These are phyloP conservation scores for Crotalus adamanteus DNA, from an alignment of 2,797 vertebrate species.

Conservation along the genomic window DNA sequence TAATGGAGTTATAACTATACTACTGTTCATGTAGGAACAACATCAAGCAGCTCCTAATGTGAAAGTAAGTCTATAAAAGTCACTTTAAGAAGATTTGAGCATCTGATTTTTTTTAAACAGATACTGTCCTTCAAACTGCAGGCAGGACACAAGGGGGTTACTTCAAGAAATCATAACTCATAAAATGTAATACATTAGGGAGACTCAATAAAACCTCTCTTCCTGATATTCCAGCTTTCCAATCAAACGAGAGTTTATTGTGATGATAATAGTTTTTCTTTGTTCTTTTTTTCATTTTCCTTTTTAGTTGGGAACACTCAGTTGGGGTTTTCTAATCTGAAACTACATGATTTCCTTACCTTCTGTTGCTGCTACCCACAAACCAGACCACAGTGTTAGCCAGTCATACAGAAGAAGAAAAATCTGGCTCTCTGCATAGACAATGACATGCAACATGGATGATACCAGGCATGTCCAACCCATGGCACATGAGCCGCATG, in stretches of 20 bases:
- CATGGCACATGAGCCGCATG: background rate
- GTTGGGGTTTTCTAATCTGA: background rate
- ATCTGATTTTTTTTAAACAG: background rate
- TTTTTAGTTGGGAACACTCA: background rate
- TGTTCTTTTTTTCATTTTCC: background rate
- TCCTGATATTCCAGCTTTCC: background rate
- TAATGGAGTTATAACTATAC: background rate
- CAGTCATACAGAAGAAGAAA: background rate
- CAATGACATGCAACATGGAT: constrained; percentile 10
- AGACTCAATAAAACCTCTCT: background rate
- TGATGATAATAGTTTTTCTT: background rate
- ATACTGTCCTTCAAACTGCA: background rate
- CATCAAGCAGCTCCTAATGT: background rate
- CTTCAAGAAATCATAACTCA: background rate
- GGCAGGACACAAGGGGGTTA: background rate
- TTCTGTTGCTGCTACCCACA: background rate
- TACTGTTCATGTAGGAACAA: background rate
- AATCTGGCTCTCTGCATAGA: background rate
- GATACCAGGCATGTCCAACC: background rate
- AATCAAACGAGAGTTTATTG: background rate
- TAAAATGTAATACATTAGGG: background rate
- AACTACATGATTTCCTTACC: background rate
- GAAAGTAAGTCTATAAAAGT: background rate
- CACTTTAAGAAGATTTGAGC: background rate
- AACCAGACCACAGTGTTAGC: background rate